These are phyloP conservation scores for Leucophenga maculata DNA, from an alignment of 2,888 invertebrate genomes.

Conservation along the genomic window DNA sequence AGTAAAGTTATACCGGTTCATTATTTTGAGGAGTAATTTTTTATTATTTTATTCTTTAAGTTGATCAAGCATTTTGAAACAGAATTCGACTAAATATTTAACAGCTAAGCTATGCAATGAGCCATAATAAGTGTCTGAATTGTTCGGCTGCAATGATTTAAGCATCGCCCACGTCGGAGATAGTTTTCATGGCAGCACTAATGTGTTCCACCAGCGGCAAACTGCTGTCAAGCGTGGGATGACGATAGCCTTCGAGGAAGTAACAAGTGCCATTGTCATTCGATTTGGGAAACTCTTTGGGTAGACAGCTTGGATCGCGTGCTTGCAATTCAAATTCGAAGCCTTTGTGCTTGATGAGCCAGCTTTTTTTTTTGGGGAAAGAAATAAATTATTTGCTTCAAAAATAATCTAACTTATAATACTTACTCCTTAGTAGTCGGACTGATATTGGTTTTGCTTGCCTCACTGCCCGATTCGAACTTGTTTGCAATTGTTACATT, in stretches of 20 bases:
- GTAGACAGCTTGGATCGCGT: slow-evolving; percentile 83
- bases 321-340: slow-evolving; percentile 81
- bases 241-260: slow-evolving; percentile 86
- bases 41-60: background rate
- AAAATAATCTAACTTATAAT: background rate
- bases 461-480: slow-evolving; percentile 95
- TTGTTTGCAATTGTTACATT: slow-evolving; percentile 96
- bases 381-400: no score
- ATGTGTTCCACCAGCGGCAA: slow-evolving; percentile 73
- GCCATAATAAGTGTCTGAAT: background rate
- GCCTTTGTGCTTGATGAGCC: slow-evolving; percentile 82
- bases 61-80: slow-evolving; percentile 40
- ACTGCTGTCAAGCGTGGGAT: slow-evolving; percentile 78
- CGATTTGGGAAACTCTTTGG: slow-evolving; percentile 86
- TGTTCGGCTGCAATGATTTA: slow-evolving; percentile 32
- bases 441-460: slow-evolving; percentile 91
- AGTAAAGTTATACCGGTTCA: no score
- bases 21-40: background rate
- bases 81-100: slow-evolving; percentile 44
- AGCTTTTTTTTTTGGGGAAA: slow-evolving; percentile 74
- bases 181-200: slow-evolving; percentile 69
- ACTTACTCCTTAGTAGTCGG: slow-evolving; percentile 93
- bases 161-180: slow-evolving; percentile 60
- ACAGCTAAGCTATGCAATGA: slow-evolving; percentile 8
- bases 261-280: slow-evolving; percentile 85